Percentiles rank a stretch among this genome's conserved stretches.
Evolutionary conservation across 2,797 vertebrate genomes (phyloP).

Genomic region (Parotocinclus haroldoi): DNA sequence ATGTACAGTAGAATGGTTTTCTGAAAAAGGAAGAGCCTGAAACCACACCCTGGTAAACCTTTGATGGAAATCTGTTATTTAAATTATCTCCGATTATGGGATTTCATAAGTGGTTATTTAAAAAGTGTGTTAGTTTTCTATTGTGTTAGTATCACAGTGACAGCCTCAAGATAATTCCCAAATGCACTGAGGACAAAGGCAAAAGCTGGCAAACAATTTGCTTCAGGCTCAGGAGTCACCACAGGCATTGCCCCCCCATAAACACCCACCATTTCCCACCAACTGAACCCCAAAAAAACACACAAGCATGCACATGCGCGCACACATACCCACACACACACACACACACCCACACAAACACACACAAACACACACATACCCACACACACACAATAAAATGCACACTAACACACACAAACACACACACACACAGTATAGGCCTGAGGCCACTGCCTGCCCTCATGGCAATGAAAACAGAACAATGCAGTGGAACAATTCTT

Average conservation of each 20-base stretch:
- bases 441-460: slow-evolving; percentile 38
- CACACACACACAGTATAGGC: slow-evolving; percentile 20
- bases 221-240: slow-evolving; percentile 41
- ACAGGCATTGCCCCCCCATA: slow-evolving; percentile 15
- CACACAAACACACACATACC: not conserved
- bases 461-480: slow-evolving; percentile 49
- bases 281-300: slow-evolving; percentile 16
- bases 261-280: slow-evolving; percentile 10
- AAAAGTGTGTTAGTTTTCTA: slow-evolving; percentile 37
- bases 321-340: slow-evolving; percentile 20
- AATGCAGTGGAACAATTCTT: slow-evolving; percentile 46
- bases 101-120: slow-evolving; percentile 34
- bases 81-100: slow-evolving; percentile 32
- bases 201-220: slow-evolving; percentile 45
- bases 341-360: too few species aligned
- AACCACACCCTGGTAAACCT: slow-evolving; percentile 1
- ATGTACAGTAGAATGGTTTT: too few species aligned
- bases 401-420: slow-evolving; percentile 33
- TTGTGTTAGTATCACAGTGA: slow-evolving; percentile 51
- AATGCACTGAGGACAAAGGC: slow-evolving; percentile 47
- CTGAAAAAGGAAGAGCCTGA: not conserved
- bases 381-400: too few species aligned
- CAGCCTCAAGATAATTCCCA: slow-evolving; percentile 45
- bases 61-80: slow-evolving; percentile 15
- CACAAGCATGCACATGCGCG: slow-evolving; percentile 1